phyloP scores from a whole-genome alignment of 1,140 invertebrate genomes.

The Dysdera silvatica region DNA sequence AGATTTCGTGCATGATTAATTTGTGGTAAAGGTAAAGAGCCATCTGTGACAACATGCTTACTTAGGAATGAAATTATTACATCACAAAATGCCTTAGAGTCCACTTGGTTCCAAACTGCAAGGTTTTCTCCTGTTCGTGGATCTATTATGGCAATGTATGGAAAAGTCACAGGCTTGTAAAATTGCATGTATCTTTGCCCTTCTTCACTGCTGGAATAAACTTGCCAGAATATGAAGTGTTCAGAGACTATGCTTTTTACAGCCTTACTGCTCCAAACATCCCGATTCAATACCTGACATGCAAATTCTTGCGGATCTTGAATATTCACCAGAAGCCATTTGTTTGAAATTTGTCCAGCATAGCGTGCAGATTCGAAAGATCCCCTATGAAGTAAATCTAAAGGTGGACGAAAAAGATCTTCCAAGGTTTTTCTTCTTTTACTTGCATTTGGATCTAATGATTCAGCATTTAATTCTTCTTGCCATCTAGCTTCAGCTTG shows the following conservation, averaged over 20 bases:
- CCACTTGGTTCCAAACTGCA: conserved; percentile 50
- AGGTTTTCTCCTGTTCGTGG: conserved; percentile 62
- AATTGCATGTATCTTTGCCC: conserved; percentile 61
- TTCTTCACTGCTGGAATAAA: conserved; percentile 60
- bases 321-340: conserved; percentile 69
- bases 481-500: conserved; percentile 54
- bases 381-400: conserved; percentile 61
- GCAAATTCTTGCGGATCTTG: conserved; percentile 67
- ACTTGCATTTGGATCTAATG: neutral
- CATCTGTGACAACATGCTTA: conserved; percentile 38
- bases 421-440: conserved; percentile 55
- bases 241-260: conserved; percentile 59
- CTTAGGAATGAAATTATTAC: conserved; percentile 41
- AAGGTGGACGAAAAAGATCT: conserved; percentile 65
- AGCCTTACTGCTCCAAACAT: conserved; percentile 62
- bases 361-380: conserved; percentile 57
- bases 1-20: conserved; percentile 31
- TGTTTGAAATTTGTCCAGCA: conserved; percentile 52
- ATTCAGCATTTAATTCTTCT: neutral
- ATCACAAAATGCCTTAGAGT: conserved; percentile 49
- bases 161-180: conserved; percentile 59
- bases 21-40: conserved; percentile 1
- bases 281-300: conserved; percentile 64
- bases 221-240: conserved; percentile 74
- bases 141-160: conserved; percentile 65